Evolutionary conservation across 2,888 invertebrate genomes (phyloP).

Genomic region (Noctua comes): DNA sequence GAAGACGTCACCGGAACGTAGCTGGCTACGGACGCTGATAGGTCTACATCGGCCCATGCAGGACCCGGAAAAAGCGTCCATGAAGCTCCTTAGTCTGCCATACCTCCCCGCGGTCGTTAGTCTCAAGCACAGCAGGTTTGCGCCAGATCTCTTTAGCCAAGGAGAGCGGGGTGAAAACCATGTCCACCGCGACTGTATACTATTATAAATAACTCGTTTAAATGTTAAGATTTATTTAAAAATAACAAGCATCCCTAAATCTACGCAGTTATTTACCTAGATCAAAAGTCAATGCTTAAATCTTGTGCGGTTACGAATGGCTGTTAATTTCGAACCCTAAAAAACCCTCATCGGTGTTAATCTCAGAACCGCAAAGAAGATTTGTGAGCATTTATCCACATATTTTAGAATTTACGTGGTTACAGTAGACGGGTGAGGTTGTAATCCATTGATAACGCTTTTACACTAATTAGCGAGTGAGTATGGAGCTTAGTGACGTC

Average conservation of each 20-base stretch:
- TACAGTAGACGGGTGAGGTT: constrained; percentile 60
- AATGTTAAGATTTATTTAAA: constrained; percentile 4
- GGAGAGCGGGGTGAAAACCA: not conserved
- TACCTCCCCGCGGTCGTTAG: not conserved
- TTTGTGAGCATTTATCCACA: constrained; percentile 59
- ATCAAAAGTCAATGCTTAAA: constrained; percentile 39
- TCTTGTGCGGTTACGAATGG: constrained; percentile 52
- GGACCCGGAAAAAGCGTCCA: not conserved
- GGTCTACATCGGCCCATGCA: not conserved
- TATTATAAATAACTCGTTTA: not conserved
- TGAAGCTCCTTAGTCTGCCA: not conserved
- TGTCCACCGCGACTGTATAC: not conserved
- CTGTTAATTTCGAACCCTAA: constrained; percentile 45
- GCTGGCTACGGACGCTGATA: not conserved
- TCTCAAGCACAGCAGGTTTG: not conserved
- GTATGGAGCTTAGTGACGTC: constrained; percentile 82
- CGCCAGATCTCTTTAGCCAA: not conserved
- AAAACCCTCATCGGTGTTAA: constrained; percentile 60
- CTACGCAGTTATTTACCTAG: constrained; percentile 15
- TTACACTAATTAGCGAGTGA: constrained; percentile 85
- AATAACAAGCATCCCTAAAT: not conserved
- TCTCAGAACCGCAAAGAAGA: constrained; percentile 61
- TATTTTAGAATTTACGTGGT: constrained; percentile 65
- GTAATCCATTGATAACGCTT: constrained; percentile 81
- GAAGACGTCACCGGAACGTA: not conserved